phyloP scores from a whole-genome alignment of 2,797 vertebrate genomes.

The Taenioides sp. region DNA sequence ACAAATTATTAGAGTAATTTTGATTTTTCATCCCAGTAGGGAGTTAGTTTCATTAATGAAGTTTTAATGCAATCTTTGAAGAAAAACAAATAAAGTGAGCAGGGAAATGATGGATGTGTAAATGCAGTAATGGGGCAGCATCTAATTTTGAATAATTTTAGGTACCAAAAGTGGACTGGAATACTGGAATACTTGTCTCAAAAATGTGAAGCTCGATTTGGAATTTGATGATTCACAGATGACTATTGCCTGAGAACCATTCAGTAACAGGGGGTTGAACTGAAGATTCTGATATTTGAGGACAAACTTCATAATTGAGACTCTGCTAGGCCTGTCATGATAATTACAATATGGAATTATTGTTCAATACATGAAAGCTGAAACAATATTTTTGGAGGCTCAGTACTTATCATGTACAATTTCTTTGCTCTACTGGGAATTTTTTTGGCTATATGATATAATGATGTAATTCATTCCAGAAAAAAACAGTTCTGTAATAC shows the following conservation, averaged over 20 bases:
- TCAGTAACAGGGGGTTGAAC: background rate
- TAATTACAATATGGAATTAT: too few species aligned
- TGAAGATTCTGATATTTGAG: background rate
- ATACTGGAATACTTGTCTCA: background rate
- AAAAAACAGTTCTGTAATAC: too few species aligned
- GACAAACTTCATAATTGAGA: background rate
- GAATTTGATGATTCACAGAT: background rate
- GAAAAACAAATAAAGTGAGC: background rate
- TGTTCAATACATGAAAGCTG: too few species aligned
- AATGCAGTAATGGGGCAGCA: background rate
- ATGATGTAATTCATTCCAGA: too few species aligned
- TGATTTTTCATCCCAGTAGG: background rate
- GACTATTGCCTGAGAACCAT: background rate
- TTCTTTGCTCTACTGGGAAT: too few species aligned
- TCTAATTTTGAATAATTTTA: background rate
- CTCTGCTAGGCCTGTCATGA: too few species aligned
- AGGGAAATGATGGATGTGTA: background rate
- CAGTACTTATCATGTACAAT: too few species aligned
- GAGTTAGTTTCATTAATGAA: background rate
- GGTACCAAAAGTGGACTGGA: background rate
- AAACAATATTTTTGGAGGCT: too few species aligned
- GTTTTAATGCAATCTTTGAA: background rate
- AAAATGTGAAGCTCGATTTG: background rate
- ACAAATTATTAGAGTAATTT: slow-evolving; percentile 38
- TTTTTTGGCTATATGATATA: too few species aligned